A percentile compares a stretch with the other conserved stretches of the same genome.
phyloP scores from a whole-genome alignment of 2,888 invertebrate species.

The Drosophila eohydei region DNA sequence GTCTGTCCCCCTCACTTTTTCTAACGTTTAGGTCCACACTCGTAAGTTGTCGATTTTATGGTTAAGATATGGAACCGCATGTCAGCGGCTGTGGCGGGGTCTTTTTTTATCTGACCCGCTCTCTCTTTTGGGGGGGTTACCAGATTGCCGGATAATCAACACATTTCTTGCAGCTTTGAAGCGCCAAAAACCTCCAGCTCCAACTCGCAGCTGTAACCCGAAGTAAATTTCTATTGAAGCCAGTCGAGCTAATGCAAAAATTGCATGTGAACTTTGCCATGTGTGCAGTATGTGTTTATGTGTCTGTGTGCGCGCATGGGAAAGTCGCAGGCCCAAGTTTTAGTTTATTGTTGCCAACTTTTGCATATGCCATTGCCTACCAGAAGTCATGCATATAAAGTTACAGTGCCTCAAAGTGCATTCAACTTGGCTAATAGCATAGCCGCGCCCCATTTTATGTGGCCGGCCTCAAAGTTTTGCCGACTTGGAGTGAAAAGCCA shows the following conservation, averaged over 20 bases:
- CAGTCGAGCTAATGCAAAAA: conserved; percentile 61
- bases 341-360: conserved; percentile 46
- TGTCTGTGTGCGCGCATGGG: conserved; percentile 26
- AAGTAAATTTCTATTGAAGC: conserved; percentile 25
- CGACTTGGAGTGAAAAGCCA: background rate
- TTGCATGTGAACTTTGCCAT: conserved; percentile 73
- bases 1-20: background rate
- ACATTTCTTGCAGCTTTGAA: conserved; percentile 57
- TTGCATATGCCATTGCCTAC: conserved; percentile 28
- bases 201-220: background rate
- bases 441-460: conserved; percentile 14
- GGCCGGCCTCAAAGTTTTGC: background rate
- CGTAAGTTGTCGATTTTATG: conserved; percentile 58
- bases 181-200: conserved; percentile 23
- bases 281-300: conserved; percentile 29
- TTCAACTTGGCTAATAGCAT: conserved; percentile 47
- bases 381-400: conserved; percentile 29
- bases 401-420: conserved; percentile 40
- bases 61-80: conserved; percentile 53
- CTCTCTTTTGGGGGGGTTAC: conserved; percentile 6
- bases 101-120: background rate
- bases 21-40: conserved; percentile 45
- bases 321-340: conserved; percentile 54
- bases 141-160: conserved; percentile 60
- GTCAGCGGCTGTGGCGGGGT: conserved; percentile 27